Evolutionary conservation across 2,797 vertebrate genomes (phyloP), one percentile per base, ranked within the genome.

Genomic region (Argyrosomus regius): DNA sequence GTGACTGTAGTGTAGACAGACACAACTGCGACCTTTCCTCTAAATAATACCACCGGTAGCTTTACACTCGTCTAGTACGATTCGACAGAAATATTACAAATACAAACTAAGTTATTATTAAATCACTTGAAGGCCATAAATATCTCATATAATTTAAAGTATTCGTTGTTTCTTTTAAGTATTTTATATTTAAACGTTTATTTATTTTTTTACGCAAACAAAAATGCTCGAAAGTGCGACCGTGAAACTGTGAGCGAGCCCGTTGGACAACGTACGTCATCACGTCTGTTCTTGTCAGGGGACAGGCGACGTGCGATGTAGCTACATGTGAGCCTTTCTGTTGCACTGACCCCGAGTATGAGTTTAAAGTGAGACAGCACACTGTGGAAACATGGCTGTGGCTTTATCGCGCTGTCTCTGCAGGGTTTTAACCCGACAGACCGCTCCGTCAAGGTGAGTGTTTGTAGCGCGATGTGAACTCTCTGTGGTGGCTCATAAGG

Each of bases 21-120:
- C 1, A 3, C 14, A 3, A 2, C n/a, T 16, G 60, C 39, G 78
- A 94, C 91, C 95, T 94, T 94, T 95, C 41, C 64, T 90, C 94
- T 46, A 89, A 60, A 92, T 89, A 81, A 39, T 5, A 11, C 17
- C 1, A 2, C 11, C 0, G 0, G 5, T 22, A n/a, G 10, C 17
- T 41, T 60, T 65, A 6, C 5, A 58, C 11, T 58, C 48, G 1
- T 9, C 17, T 1, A 2, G 1, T 0, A 12, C 86, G 85, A 89
- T 94, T 94, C 93, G 85, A 50, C 67, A 88, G 17, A 61, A 50
- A 49, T 50, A 3, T 11, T 6, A 31, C 3, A 3, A 1, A n/a
- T 14, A 28, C 2, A 50, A 69, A n/a, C 1, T 0, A 7, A 20
- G 0, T 41, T 0, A 22, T 5, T 0, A 8, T 24, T 22, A 56